These are phyloP conservation scores for Lophochroa leadbeateri DNA, from an alignment of 2,113 vertebrate genomes.

Conservation along the genomic window DNA sequence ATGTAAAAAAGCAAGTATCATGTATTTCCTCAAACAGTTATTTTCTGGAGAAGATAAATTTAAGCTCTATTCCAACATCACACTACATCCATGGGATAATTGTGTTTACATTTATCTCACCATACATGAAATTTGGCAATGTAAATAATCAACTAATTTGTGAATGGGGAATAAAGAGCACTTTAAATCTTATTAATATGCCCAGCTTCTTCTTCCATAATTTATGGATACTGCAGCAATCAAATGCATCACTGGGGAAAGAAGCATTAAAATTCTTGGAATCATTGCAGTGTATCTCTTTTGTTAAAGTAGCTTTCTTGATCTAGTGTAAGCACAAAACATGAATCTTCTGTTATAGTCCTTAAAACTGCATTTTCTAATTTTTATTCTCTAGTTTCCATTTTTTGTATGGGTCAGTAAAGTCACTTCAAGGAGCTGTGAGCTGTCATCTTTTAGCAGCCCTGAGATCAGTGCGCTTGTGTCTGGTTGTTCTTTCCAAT, in stretches of 20 bases:
- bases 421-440: neutral
- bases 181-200: neutral
- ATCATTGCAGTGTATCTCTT: neutral
- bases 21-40: neutral
- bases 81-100: neutral
- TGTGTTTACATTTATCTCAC: slow-evolving; percentile 26
- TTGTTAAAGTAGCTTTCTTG: neutral
- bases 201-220: neutral
- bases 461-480: neutral
- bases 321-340: neutral
- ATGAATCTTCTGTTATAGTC: neutral
- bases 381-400: neutral
- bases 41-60: neutral
- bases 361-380: neutral
- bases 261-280: neutral
- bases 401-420: neutral
- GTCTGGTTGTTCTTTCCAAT: neutral
- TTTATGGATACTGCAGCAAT: neutral
- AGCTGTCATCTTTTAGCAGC: neutral
- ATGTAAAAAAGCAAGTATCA: neutral
- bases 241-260: neutral
- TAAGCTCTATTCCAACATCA: neutral
- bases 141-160: neutral
- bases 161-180: neutral
- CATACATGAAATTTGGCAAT: neutral